phyloP scores from a whole-genome alignment of 2,113 vertebrate genomes.

The Pomatorhinus ruficollis region DNA sequence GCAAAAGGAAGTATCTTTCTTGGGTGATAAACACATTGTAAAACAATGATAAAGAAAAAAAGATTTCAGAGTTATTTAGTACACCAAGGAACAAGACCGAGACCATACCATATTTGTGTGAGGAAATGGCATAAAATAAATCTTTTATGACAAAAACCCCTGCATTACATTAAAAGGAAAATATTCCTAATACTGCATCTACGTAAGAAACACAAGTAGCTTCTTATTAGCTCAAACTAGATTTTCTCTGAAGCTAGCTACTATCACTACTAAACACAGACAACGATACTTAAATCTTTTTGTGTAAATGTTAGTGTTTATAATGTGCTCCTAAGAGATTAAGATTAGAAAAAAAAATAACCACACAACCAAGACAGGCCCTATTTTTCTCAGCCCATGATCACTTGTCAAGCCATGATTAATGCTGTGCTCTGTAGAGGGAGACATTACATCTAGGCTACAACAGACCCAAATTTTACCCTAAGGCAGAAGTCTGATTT shows the following conservation, averaged over 20 bases:
- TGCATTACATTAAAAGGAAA: conserved; percentile 50
- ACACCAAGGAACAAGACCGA: neutral
- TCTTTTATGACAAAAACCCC: neutral
- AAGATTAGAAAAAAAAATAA: conserved; percentile 57
- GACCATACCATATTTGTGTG: neutral
- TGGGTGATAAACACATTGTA: neutral
- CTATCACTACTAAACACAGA: conserved; percentile 59
- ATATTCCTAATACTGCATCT: neutral
- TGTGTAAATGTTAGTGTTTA: conserved; percentile 69
- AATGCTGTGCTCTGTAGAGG: conserved; percentile 81
- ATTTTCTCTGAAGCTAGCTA: conserved; percentile 65
- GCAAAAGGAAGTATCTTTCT: neutral
- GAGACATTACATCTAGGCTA: conserved; percentile 81
- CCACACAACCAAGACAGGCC: conserved; percentile 68
- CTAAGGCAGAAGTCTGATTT: conserved; percentile 84
- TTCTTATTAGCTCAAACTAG: conserved; percentile 61
- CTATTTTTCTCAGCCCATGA: conserved; percentile 67
- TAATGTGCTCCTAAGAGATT: conserved; percentile 68
- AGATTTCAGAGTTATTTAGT: neutral
- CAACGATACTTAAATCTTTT: conserved; percentile 56
- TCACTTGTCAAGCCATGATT: conserved; percentile 80
- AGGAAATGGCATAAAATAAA: neutral
- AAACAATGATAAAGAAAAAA: conserved; percentile 6
- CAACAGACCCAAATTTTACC: conserved; percentile 83
- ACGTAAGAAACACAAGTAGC: neutral